phyloP scores from a whole-genome alignment of 2,113 vertebrate species.

The Petromus typicus region DNA sequence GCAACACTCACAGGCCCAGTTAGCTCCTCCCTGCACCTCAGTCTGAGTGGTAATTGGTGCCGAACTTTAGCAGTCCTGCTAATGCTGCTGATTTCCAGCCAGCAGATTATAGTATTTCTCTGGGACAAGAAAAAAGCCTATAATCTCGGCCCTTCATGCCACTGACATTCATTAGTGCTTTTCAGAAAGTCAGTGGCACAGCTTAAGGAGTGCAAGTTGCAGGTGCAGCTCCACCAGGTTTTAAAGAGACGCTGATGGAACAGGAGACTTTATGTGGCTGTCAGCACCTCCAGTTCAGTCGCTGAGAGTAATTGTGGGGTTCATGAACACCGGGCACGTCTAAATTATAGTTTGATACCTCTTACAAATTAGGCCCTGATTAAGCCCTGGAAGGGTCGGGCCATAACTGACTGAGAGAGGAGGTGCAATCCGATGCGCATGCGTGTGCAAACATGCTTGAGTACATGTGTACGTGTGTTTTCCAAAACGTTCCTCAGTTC shows the following conservation, averaged over 20 bases:
- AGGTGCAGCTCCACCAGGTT: constrained; percentile 2
- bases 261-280: constrained; percentile 33
- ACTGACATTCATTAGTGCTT: constrained; percentile 51
- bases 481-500: background rate
- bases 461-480: background rate
- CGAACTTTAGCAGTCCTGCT: background rate
- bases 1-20: background rate
- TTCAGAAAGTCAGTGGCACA: background rate
- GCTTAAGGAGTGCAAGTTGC: constrained; percentile 38
- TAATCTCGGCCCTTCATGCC: background rate
- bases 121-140: constrained; percentile 35
- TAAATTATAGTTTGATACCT: constrained; percentile 54
- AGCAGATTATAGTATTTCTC: constrained; percentile 1
- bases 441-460: accelerated
- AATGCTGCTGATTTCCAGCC: constrained; percentile 36
- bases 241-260: background rate
- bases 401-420: background rate
- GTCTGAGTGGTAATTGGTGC: background rate
- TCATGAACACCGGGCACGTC: constrained; percentile 42
- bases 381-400: background rate
- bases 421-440: accelerated
- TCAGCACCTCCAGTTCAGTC: background rate
- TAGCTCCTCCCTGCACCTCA: background rate
- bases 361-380: constrained; percentile 25
- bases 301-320: constrained; percentile 63